Evolutionary conservation across 2,888 invertebrate species (phyloP).

Genomic region (Catocala sponsa): DNA sequence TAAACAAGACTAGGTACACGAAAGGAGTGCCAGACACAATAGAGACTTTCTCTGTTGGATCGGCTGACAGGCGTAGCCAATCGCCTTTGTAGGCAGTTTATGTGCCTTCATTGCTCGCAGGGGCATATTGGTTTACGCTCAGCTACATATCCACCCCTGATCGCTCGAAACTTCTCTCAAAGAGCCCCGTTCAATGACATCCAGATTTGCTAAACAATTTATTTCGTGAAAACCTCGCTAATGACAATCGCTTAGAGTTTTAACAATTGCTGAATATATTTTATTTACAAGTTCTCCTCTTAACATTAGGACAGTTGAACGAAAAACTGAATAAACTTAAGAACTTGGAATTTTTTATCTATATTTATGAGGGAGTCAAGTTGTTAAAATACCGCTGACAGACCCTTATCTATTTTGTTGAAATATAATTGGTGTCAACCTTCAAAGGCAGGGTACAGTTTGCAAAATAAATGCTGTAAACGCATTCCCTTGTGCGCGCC

Average conservation of each 20-base stretch:
- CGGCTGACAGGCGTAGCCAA: constrained; percentile 66
- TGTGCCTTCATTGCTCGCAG: constrained; percentile 59
- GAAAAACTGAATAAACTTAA: constrained; percentile 5
- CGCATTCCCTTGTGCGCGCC: background rate
- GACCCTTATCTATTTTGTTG: background rate
- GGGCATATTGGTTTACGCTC: constrained; percentile 54
- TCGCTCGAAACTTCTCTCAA: constrained; percentile 32
- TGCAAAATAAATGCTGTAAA: background rate
- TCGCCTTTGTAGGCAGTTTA: constrained; percentile 74
- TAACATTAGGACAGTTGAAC: background rate
- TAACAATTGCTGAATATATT: background rate
- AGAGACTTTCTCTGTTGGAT: constrained; percentile 63
- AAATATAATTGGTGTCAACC: constrained; percentile 9
- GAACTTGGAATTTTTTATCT: constrained; percentile 2
- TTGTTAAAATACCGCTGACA: constrained; percentile 5
- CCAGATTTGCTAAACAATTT: constrained; percentile 12
- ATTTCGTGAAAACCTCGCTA: background rate
- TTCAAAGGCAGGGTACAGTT: constrained; percentile 6
- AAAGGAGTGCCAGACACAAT: constrained; percentile 73
- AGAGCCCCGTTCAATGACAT: constrained; percentile 20
- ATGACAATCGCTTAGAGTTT: background rate
- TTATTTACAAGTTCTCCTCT: background rate
- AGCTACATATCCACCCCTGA: constrained; percentile 43
- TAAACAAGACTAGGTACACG: constrained; percentile 60
- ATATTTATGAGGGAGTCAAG: constrained; percentile 4